phyloP scores from a whole-genome alignment of 2,797 vertebrate species.

The Channallabes apus region DNA sequence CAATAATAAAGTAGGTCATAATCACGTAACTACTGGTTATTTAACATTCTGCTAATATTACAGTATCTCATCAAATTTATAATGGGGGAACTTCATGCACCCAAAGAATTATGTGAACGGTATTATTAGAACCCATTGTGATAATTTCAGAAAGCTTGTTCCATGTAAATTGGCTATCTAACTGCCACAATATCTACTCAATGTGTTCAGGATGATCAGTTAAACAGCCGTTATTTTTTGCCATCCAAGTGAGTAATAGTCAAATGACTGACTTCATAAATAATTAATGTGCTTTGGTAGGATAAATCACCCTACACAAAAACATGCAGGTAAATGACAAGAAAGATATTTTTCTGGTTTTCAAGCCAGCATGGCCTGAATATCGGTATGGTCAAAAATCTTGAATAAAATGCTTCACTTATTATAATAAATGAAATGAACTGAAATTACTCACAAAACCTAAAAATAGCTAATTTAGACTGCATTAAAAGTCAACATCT shows the following conservation, averaged over 20 bases:
- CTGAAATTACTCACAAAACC: background rate
- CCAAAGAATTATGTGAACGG: background rate
- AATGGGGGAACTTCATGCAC: background rate
- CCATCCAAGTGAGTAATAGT: background rate
- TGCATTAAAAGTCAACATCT: too few species aligned
- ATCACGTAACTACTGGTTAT: background rate
- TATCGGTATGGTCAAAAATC: background rate
- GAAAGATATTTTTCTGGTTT: background rate
- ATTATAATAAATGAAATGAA: background rate
- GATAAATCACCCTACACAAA: background rate
- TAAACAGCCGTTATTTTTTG: background rate
- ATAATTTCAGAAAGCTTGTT: background rate
- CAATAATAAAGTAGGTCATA: background rate
- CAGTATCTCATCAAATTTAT: background rate
- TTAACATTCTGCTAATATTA: background rate
- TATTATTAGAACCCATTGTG: background rate
- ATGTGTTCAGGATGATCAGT: too few species aligned
- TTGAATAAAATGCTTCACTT: background rate
- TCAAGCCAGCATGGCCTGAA: background rate
- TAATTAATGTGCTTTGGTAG: background rate
- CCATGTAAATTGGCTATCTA: background rate
- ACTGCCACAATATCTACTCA: too few species aligned
- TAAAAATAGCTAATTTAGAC: background rate
- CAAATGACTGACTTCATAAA: background rate
- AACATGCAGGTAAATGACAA: background rate